Conservation (phyloP, 2,797 vertebrate species). For the Spinus pinus region DNA sequence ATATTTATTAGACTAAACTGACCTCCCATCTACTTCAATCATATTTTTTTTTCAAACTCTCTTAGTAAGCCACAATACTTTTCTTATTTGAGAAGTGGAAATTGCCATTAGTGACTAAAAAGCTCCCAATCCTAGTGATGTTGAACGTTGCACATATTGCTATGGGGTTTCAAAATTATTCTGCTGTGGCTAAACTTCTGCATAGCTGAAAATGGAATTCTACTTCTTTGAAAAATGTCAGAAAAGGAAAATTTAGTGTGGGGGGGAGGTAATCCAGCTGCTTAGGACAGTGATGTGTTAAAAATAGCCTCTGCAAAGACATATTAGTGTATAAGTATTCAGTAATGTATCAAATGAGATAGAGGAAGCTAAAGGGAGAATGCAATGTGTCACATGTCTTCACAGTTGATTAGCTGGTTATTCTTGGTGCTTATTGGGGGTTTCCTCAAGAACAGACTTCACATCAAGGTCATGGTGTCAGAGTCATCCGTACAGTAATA, state of each 20-base stretch:
- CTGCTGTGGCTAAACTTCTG: not conserved
- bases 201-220: not conserved
- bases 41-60: not conserved
- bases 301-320: not conserved
- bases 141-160: not conserved
- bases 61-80: not conserved
- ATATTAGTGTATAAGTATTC: not conserved
- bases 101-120: not conserved
- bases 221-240: not conserved
- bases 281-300: not conserved
- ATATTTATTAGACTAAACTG: not conserved
- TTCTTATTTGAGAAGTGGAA: not conserved
- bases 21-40: not conserved
- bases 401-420: not conserved
- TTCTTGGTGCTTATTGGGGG: not conserved
- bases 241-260: not conserved
- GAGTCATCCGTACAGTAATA: not conserved
- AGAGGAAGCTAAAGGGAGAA: not conserved
- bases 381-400: not conserved
- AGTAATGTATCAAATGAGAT: not conserved
- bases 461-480: not conserved
- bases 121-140: not conserved
- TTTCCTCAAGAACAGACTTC: not conserved
- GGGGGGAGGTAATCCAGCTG: not conserved
- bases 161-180: not conserved